Conservation (phyloP, 1,140 invertebrate genomes). For the Calliopsis andreniformis region DNA sequence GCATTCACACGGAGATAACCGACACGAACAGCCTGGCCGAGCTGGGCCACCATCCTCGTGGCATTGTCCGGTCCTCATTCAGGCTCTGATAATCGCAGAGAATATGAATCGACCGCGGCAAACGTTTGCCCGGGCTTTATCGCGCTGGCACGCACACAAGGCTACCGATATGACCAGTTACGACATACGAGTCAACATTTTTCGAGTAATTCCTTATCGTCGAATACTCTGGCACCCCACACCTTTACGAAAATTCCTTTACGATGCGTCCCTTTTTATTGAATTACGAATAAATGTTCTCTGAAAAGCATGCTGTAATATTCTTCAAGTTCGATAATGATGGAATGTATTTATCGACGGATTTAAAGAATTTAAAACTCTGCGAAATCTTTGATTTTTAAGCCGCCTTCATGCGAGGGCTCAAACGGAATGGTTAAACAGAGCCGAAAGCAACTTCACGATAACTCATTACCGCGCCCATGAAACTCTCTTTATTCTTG, state of each 20-base stretch:
- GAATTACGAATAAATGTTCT: constrained; percentile 4
- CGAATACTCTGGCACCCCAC: background rate
- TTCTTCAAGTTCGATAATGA: background rate
- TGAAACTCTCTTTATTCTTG: constrained; percentile 39
- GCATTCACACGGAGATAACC: constrained; percentile 65
- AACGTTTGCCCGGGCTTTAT: constrained; percentile 48
- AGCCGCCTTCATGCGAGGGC: background rate
- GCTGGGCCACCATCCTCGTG: background rate
- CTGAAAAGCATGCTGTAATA: background rate
- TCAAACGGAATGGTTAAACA: background rate
- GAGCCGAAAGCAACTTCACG: constrained; percentile 7
- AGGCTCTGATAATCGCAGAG: constrained; percentile 47
- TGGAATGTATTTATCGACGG: constrained; percentile 4
- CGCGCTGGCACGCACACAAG: constrained; percentile 1
- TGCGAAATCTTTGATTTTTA: background rate
- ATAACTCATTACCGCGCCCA: constrained; percentile 48
- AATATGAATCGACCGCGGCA: constrained; percentile 46
- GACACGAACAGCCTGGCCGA: background rate
- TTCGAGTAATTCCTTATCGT: background rate
- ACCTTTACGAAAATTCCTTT: background rate
- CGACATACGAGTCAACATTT: background rate
- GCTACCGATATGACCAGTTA: background rate
- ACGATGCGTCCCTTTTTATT: background rate
- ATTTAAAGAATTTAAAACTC: background rate
- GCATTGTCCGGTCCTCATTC: constrained; percentile 49